Base-by-base conservation (phyloP, 1,140 invertebrate species). In the Nymphalis io region DNA sequence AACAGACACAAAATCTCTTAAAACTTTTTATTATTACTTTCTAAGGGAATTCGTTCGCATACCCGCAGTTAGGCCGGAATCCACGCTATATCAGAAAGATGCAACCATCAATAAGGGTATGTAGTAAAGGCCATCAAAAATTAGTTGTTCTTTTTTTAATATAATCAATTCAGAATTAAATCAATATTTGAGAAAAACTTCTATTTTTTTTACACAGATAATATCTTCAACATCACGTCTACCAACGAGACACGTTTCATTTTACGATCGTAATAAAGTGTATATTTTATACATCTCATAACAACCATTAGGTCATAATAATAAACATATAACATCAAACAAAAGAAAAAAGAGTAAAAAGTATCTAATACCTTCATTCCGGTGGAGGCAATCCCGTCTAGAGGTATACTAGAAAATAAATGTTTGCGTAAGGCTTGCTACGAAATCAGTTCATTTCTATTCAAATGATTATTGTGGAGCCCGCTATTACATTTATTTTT, bases 381-480 rank as follows among this genome's bases (percentile, higher is more conserved):
- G 1, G 1, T 12, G 10, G 1, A 33, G 27, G 60, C 60, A 33
- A 48, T 27, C 42, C 60, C 42, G 12, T 39, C 27, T 21, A 38
- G 42, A 39, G 57, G 62, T 38, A 65, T 65, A 51, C 21, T 39
- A 58, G 38, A 38, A 51, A 64, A 64, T 33, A 65, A 69, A 44
- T 57, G 67, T 57, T 68, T 62, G 21, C 72, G 65, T 79, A 75
- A 75, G 78, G 46, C 72, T 53, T 59, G 61, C 62, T 69, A 71
- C 60, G 60, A 80, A 85, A 85, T 85, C 82, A 84, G 83, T 80
- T 79, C 81, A 85, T 87, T 87, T 79, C 73, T 84, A 87, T 85
- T 87, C 85, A 87, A 87, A 87, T 83, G 85, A 84, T 85, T 87
- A 84, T 87, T 85, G 85, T 84, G 78, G 72, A 68, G 71, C 60